Evolutionary conservation across 2,113 vertebrate genomes (phyloP).

Genomic region (Alligator sinensis): DNA sequence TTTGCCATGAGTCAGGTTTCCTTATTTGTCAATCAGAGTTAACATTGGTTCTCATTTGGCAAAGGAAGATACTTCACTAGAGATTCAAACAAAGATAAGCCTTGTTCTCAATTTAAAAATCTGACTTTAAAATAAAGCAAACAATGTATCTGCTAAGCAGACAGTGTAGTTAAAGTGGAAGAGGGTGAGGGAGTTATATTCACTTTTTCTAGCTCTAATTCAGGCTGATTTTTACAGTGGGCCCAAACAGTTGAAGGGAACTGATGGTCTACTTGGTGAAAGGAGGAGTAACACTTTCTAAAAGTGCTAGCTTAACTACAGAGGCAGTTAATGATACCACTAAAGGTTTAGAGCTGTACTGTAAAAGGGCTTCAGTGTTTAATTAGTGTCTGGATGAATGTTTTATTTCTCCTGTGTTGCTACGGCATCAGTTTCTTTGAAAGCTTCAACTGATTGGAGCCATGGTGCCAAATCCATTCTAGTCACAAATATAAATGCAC

Average conservation of each 20-base stretch:
- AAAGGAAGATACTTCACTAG: slow-evolving; percentile 38
- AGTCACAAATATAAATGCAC: not conserved
- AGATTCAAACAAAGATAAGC: slow-evolving; percentile 53
- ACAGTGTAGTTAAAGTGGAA: slow-evolving; percentile 31
- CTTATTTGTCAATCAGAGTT: slow-evolving; percentile 60
- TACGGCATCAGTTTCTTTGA: not conserved
- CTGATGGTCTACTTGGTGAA: slow-evolving; percentile 9
- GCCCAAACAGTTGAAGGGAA: accelerated
- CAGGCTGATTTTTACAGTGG: slow-evolving; percentile 3
- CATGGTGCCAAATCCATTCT: not conserved
- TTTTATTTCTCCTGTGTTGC: slow-evolving; percentile 7
- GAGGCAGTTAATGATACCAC: not conserved
- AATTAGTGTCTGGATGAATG: not conserved
- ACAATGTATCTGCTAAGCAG: slow-evolving; percentile 9
- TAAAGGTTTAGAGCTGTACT: not conserved
- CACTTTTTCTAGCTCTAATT: not conserved
- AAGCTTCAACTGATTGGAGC: slow-evolving; percentile 9
- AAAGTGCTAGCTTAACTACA: slow-evolving; percentile 12
- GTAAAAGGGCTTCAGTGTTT: slow-evolving; percentile 3
- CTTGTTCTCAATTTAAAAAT: not conserved
- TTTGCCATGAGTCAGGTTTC: slow-evolving; percentile 66
- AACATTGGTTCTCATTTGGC: slow-evolving; percentile 42
- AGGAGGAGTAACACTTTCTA: not conserved
- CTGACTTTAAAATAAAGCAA: slow-evolving; percentile 46
- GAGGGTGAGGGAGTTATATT: not conserved